phyloP scores from a whole-genome alignment of 1,140 invertebrate genomes.

The Nasonia longicornis region DNA sequence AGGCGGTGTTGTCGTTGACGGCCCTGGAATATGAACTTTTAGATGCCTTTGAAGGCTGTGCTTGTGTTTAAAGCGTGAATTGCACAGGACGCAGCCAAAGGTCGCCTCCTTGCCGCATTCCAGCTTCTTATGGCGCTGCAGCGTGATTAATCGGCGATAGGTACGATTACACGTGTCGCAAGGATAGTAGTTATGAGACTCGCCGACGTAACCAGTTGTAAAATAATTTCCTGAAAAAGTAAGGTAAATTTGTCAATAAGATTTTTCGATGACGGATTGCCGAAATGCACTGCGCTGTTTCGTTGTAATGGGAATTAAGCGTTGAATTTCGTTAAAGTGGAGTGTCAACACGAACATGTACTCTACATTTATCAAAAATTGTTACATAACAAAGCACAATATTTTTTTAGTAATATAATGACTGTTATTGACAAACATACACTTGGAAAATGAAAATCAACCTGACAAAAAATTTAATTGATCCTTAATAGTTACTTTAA shows the following conservation, averaged over 20 bases:
- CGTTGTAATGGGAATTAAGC: not conserved
- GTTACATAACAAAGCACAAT: not conserved
- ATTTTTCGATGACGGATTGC: not conserved
- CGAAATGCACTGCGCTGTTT: not conserved
- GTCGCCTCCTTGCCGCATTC: conserved; percentile 66
- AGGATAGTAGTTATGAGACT: conserved; percentile 26
- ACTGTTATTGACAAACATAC: not conserved
- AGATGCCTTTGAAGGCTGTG: conserved; percentile 64
- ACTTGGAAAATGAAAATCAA: not conserved
- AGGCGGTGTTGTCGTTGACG: not conserved
- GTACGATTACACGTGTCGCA: conserved; percentile 62
- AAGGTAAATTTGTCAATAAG: conserved; percentile 26
- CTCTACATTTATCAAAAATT: not conserved
- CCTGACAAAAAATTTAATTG: not conserved
- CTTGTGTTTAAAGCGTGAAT: conserved; percentile 65
- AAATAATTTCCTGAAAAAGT: conserved; percentile 37
- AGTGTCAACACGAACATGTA: not conserved
- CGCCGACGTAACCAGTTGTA: not conserved
- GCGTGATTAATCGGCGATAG: conserved; percentile 60
- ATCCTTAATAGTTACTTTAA: not conserved
- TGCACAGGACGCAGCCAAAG: conserved; percentile 62
- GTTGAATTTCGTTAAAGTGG: not conserved
- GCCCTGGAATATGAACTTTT: conserved; percentile 53
- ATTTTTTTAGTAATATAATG: not conserved
- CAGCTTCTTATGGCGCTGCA: conserved; percentile 65